phyloP scores from a whole-genome alignment of 2,797 vertebrate species.

The Spheniscus humboldti region DNA sequence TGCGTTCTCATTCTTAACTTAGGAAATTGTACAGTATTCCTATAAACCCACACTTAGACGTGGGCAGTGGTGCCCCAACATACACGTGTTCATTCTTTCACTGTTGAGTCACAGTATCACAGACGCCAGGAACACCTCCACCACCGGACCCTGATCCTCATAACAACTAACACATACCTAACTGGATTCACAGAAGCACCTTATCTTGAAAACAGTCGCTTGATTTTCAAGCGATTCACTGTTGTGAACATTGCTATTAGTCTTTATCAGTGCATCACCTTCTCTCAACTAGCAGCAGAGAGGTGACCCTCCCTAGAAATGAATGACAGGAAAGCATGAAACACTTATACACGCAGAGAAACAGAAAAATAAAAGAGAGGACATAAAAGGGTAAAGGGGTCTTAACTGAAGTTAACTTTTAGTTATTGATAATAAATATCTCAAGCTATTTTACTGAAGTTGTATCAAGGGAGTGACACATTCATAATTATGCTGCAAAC shows the following conservation, averaged over 20 bases:
- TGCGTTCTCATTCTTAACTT: not conserved
- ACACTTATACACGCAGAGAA: not conserved
- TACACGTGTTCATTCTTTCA: rapidly evolving
- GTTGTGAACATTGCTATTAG: not conserved
- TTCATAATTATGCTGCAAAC: not conserved
- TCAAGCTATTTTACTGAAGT: not conserved
- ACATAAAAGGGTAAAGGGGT: not conserved
- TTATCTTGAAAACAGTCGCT: not conserved
- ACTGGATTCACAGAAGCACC: not conserved
- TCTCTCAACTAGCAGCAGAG: not conserved
- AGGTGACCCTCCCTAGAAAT: not conserved
- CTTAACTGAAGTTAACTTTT: not conserved
- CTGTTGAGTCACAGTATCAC: not conserved
- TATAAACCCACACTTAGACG: not conserved
- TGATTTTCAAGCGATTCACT: not conserved
- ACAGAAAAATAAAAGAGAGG: not conserved
- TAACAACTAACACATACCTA: not conserved
- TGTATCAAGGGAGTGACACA: not conserved
- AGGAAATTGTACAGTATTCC: not conserved
- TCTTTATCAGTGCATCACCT: not conserved
- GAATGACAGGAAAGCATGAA: not conserved
- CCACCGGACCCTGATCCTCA: not conserved
- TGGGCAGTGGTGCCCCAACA: not conserved
- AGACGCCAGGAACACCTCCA: not conserved
- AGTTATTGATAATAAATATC: not conserved